Evolutionary conservation across 2,888 invertebrate species (phyloP).

Genomic region (Drosophila merina): DNA sequence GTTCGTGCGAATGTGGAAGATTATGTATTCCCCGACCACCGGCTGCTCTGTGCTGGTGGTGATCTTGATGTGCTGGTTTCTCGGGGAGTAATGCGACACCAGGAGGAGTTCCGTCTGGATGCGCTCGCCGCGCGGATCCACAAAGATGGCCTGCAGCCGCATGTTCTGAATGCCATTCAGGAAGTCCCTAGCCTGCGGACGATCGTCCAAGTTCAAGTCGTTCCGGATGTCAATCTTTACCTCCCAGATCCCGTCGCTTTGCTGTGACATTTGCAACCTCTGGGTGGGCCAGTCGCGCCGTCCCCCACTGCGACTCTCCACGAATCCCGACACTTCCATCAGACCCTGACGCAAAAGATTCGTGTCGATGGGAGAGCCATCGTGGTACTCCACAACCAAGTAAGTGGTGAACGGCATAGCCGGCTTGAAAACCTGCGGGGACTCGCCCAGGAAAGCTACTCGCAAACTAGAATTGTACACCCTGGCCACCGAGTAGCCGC

Average conservation of each 20-base stretch:
- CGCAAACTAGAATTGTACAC: conserved; percentile 94
- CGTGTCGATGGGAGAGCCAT: conserved; percentile 91
- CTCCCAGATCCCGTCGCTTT: conserved; percentile 92
- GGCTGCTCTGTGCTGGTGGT: conserved; percentile 92
- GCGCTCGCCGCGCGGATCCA: conserved; percentile 88
- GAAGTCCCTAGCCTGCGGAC: conserved; percentile 86
- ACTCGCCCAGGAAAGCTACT: conserved; percentile 93
- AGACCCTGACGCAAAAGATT: conserved; percentile 87
- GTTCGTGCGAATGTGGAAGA: conserved; percentile 96
- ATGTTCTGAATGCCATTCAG: conserved; percentile 88
- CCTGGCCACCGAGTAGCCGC: conserved; percentile 94
- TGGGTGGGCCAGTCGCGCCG: conserved; percentile 87
- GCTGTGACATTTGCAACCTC: conserved; percentile 87
- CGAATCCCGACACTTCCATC: conserved; percentile 88
- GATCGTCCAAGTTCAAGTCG: conserved; percentile 86
- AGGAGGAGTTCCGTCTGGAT: conserved; percentile 89
- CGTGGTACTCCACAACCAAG: conserved; percentile 95
- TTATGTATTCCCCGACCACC: conserved; percentile 96
- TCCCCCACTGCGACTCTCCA: conserved; percentile 87
- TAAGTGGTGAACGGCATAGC: conserved; percentile 95
- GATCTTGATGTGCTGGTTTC: conserved; percentile 93
- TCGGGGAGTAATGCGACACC: conserved; percentile 91
- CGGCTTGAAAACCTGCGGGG: conserved; percentile 97
- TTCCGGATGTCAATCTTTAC: conserved; percentile 90
- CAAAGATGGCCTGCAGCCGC: conserved; percentile 85